Percentiles rank a stretch among this genome's conserved stretches.
Conservation (phyloP, 2,797 vertebrate species). For the Cichlasoma orientale region DNA sequence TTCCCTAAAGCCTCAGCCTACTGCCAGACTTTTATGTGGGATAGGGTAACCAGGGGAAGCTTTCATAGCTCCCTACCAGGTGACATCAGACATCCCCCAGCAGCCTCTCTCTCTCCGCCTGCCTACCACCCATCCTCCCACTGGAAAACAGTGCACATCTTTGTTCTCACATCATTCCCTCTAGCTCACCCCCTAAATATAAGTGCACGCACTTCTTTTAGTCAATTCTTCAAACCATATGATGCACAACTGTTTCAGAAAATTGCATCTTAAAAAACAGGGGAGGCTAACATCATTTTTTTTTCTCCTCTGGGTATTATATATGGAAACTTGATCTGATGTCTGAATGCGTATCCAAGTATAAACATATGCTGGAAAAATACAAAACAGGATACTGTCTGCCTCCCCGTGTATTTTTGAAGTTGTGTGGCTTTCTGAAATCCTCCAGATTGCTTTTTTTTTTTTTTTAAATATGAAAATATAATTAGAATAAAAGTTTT, state of each 20-base stretch:
- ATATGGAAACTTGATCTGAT: constrained; percentile 57
- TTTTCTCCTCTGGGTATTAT: constrained; percentile 53
- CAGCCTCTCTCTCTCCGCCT: constrained; percentile 51
- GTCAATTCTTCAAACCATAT: constrained; percentile 58
- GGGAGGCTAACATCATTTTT: constrained; percentile 35
- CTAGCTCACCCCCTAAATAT: constrained; percentile 64
- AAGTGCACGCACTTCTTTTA: constrained; percentile 59
- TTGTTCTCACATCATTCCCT: constrained; percentile 73
- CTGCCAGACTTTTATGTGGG: constrained; percentile 82
- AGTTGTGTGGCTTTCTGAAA: constrained; percentile 29
- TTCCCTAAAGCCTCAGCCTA: constrained; percentile 74
- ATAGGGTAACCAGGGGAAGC: constrained; percentile 80
- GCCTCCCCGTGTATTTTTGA: constrained; percentile 32
- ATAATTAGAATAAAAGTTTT: constrained; percentile 21
- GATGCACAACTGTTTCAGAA: constrained; percentile 53
- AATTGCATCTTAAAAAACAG: constrained; percentile 40
- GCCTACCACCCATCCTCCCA: constrained; percentile 74
- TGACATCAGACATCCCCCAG: constrained; percentile 82
- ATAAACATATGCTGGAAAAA: constrained; percentile 49
- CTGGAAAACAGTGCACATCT: constrained; percentile 82
- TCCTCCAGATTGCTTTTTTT: constrained; percentile 20
- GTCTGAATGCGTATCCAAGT: constrained; percentile 41
- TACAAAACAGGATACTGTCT: constrained; percentile 36
- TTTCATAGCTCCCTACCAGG: constrained; percentile 80
- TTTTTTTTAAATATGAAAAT: neutral